Base-by-base conservation (phyloP, 2,888 invertebrate genomes). In the Hydrotaea diabolus region DNA sequence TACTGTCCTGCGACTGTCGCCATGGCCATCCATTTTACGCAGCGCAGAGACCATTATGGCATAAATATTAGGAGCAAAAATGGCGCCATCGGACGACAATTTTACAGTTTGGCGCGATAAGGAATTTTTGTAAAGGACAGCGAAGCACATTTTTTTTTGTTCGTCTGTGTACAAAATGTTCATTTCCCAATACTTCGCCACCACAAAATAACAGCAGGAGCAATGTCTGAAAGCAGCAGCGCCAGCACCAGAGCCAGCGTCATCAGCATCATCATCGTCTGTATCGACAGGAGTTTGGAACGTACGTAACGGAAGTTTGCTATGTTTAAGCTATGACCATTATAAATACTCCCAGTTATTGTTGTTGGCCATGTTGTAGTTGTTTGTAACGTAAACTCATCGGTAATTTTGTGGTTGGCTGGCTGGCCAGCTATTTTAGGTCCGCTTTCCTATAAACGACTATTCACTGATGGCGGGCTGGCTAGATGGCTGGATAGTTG, bases 371-470 rank as follows among this genome's bases (percentile, higher is more conserved):
- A 55, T 74, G 74, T 73, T 82, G 77, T 76, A 78, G 77, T 76
- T 11, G 79, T 72, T 71, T 80, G 62, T 77, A 80, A 66, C 77
- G 84, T 84, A 77, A 87, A 86, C 85, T 86, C 85, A 85, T 86
- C 87, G 83, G 84, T 83, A 87, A 87, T 86, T 86, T 86, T 86
- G 86, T 83, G 86, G 86, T 85, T 85, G 87, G 82, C 79, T 85
- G 85, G 74, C 82, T 82, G 83, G 85, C 74, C 79, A 84, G 82
- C 82, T 85, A 82, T 85, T 23, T 85, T 85, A 46, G 69, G 49
- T 3, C n/a, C 69, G 46, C 69, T 69, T 23, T 69, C 46, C 43
- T 39, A 69, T 21, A 69, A 69, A 69, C 23, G 69, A 15, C 69
- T 36, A 19, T n/a, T 3, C 55, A 19, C 49, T 49, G 59, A 59